These are phyloP conservation scores for Saguinus imperator DNA, from an alignment of 2,113 vertebrate species.

Conservation along the genomic window DNA sequence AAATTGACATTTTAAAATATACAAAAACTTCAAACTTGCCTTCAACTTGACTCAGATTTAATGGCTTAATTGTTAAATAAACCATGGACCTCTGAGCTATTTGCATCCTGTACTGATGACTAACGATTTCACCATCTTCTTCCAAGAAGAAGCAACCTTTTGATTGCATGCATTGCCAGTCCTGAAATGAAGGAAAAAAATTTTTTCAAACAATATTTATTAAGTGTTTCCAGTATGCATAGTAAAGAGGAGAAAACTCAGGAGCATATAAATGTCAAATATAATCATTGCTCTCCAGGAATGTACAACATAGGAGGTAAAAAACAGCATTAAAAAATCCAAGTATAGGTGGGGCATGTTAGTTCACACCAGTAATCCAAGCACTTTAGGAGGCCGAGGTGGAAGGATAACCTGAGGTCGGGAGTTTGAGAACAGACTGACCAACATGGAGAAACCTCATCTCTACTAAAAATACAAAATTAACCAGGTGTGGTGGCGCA, in stretches of 20 bases:
- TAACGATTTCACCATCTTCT: slow-evolving; percentile 88
- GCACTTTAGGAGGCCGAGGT: too few relatives aligned
- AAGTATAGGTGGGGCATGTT: neutral
- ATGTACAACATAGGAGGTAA: neutral
- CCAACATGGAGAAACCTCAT: too few relatives aligned
- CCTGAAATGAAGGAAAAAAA: slow-evolving; percentile 81
- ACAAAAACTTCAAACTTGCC: slow-evolving; percentile 75
- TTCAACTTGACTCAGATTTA: slow-evolving; percentile 83
- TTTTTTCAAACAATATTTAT: neutral
- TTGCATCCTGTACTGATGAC: slow-evolving; percentile 91
- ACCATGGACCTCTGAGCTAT: slow-evolving; percentile 86
- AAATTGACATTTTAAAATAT: slow-evolving; percentile 15
- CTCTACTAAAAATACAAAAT: too few relatives aligned
- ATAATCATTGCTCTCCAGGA: neutral
- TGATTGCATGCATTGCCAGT: slow-evolving; percentile 86
- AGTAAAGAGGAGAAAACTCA: neutral
- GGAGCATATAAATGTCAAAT: neutral
- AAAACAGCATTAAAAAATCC: neutral
- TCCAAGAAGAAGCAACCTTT: slow-evolving; percentile 95
- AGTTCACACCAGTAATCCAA: too few relatives aligned
- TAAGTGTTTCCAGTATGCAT: neutral
- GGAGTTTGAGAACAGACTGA: too few relatives aligned
- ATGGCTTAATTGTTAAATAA: slow-evolving; percentile 90
- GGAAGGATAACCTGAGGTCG: too few relatives aligned
- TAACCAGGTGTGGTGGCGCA: too few relatives aligned